Evolutionary conservation across 2,888 invertebrate genomes (phyloP), one percentile per base, ranked within the genome.

Genomic region (Toxonevra muliebris): DNA sequence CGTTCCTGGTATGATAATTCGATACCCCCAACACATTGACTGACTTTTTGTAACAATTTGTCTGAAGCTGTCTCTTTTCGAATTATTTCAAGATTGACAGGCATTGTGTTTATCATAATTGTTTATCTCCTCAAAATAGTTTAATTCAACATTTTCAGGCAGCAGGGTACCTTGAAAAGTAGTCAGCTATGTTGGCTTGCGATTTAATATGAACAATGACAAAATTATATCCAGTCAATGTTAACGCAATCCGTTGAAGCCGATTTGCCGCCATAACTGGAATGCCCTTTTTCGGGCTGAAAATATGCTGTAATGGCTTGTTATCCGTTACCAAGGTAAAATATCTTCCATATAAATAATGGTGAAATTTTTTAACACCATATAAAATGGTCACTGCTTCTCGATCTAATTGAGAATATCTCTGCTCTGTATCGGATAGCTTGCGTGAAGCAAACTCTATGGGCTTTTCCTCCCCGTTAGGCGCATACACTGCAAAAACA

Each of bases 291-390:
- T 69, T 76, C 1, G 77, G 77, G 2, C 75, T 74, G 69, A 81
- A 80, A 61, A 82, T 80, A 68, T 76, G 68, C 0, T 72, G 62
- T 42, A 76, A 59, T 0, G 86, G 83, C 64, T 80, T 76, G 66
- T 83, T 79, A 70, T 84, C 83, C 2, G 84, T 84, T 12, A 77
- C 57, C n/a, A 13, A 84, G 71, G n/a, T n/a, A n/a, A n/a, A n/a
- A n/a, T n/a, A n/a, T n/a, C n/a, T n/a, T n/a, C n/a, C n/a, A n/a
- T n/a, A n/a, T n/a, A 50, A 65, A 42, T 68, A 74, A 2, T 45
- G 45, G n/a, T 52, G 50, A 62, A 71, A 73, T 10, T 61, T 65
- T 57, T 68, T 69, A 8, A 76, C 71, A 15, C 69, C 62, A 13
- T 64, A 63, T 10, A 62, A 40, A 12, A 67, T 67, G 58, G 64